Evolutionary conservation across 35 echinoderm and acorn worm species (phyloP).

Genomic region (Strongylocentrotus purpuratus): DNA sequence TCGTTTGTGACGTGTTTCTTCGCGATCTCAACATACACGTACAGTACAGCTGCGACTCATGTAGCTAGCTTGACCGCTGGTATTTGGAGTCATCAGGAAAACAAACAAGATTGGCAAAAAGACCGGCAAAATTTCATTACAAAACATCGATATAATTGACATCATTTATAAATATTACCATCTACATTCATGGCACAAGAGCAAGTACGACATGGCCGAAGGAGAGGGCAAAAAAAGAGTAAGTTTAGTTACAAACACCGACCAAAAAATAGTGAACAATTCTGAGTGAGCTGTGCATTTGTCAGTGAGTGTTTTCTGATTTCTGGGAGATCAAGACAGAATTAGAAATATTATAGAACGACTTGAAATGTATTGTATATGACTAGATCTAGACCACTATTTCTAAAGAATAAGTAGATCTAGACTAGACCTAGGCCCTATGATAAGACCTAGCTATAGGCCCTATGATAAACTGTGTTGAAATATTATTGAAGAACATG

Average conservation of each 20-base stretch:
- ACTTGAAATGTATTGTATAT: too few relatives aligned
- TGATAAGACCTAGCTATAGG: too few relatives aligned
- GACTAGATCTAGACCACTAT: too few relatives aligned
- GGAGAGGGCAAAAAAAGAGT: constrained; percentile 66
- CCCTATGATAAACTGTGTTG: too few relatives aligned
- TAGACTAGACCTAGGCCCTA: too few relatives aligned
- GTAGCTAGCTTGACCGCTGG: too few relatives aligned
- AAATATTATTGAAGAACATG: too few relatives aligned
- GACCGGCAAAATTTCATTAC: not conserved
- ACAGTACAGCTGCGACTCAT: too few relatives aligned
- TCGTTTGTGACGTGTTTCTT: not conserved
- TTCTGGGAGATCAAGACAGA: not conserved
- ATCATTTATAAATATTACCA: not conserved
- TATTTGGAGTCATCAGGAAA: not conserved
- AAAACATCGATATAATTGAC: not conserved
- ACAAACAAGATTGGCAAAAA: not conserved
- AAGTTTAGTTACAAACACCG: constrained; percentile 49
- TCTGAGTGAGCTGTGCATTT: too few relatives aligned
- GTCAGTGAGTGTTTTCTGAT: too few relatives aligned
- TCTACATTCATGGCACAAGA: not conserved
- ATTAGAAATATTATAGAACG: not conserved
- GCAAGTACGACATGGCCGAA: constrained; percentile 67
- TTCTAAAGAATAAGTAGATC: too few relatives aligned
- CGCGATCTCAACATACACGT: not conserved
- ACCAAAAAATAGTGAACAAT: too few relatives aligned